Conservation (phyloP, 1,140 invertebrate species). For the Drosophila rhopaloa region DNA sequence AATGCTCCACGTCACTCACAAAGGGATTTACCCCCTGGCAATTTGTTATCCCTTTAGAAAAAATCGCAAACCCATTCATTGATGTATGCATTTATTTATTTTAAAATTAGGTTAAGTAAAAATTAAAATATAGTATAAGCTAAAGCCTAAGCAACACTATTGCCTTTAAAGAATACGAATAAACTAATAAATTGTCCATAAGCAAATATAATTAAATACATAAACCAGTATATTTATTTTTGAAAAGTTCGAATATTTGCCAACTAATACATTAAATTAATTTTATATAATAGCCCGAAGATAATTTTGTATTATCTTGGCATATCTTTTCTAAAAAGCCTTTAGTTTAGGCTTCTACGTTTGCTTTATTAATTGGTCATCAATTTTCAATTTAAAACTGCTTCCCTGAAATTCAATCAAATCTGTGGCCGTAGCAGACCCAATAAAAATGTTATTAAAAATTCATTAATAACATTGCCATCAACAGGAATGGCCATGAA, state of each 20-base stretch:
- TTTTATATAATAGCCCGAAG: not conserved
- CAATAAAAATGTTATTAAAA: slow-evolving; percentile 17
- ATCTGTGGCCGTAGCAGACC: not conserved
- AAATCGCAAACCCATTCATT: not conserved
- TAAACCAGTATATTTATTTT: not conserved
- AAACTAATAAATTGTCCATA: no score
- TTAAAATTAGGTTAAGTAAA: no score
- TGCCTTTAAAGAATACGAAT: no score
- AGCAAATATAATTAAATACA: no score
- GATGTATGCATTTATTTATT: slow-evolving; percentile 14
- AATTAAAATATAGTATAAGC: no score
- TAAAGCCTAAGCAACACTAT: no score
- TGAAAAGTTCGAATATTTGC: not conserved
- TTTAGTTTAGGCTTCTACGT: not conserved
- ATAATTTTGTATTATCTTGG: not conserved
- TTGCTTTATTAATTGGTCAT: slow-evolving; percentile 11
- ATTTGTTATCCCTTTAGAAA: slow-evolving; percentile 14
- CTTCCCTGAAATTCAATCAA: not conserved
- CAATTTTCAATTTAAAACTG: slow-evolving; percentile 4
- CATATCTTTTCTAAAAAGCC: no score
- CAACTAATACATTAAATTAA: not conserved
- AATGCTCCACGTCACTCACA: slow-evolving; percentile 14
- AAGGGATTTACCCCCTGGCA: not conserved
- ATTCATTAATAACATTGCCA: slow-evolving; percentile 29
- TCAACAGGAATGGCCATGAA: slow-evolving; percentile 20